phyloP scores from a whole-genome alignment of 2,797 vertebrate genomes.

The Typhlichthys eigenmanni region DNA sequence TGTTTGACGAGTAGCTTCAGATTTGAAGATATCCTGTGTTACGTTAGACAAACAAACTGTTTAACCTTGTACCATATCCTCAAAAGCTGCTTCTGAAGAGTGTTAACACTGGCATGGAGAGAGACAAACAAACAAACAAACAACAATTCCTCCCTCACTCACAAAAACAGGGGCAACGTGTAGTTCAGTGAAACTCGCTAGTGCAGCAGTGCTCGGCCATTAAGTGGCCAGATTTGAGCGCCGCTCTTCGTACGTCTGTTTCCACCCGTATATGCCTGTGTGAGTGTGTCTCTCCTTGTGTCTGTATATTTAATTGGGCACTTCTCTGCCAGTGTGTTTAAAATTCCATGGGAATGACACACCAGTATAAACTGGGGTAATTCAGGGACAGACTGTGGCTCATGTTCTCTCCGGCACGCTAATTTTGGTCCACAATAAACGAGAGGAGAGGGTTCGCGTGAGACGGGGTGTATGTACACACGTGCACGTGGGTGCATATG shows the following conservation, averaged over 20 bases:
- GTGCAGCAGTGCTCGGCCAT: slow-evolving; percentile 21
- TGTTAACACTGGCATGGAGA: slow-evolving; percentile 12
- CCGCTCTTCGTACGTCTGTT: slow-evolving; percentile 29
- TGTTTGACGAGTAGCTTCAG: too few relatives aligned
- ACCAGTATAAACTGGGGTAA: slow-evolving; percentile 56
- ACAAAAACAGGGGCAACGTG: slow-evolving; percentile 34
- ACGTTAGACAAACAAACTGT: not conserved
- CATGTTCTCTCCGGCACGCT: slow-evolving; percentile 36
- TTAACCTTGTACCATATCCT: slow-evolving; percentile 4
- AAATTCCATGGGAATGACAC: slow-evolving; percentile 71
- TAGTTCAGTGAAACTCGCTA: slow-evolving; percentile 27
- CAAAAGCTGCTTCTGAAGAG: slow-evolving; percentile 15
- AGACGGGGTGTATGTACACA: not conserved
- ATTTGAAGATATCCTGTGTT: not conserved
- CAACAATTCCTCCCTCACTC: slow-evolving; percentile 25
- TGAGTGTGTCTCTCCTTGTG: slow-evolving; percentile 39
- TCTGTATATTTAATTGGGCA: slow-evolving; percentile 64
- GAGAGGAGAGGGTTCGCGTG: slow-evolving; percentile 9
- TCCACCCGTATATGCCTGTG: slow-evolving; percentile 10
- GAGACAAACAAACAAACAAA: slow-evolving; percentile 1
- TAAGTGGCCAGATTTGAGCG: slow-evolving; percentile 44
- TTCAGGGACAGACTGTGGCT: slow-evolving; percentile 61
- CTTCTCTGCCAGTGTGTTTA: slow-evolving; percentile 66
- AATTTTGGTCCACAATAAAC: slow-evolving; percentile 46
- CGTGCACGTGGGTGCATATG: not conserved